These are phyloP conservation scores for Struthidea cinerea DNA, from an alignment of 2,113 vertebrate species.

Conservation along the genomic window DNA sequence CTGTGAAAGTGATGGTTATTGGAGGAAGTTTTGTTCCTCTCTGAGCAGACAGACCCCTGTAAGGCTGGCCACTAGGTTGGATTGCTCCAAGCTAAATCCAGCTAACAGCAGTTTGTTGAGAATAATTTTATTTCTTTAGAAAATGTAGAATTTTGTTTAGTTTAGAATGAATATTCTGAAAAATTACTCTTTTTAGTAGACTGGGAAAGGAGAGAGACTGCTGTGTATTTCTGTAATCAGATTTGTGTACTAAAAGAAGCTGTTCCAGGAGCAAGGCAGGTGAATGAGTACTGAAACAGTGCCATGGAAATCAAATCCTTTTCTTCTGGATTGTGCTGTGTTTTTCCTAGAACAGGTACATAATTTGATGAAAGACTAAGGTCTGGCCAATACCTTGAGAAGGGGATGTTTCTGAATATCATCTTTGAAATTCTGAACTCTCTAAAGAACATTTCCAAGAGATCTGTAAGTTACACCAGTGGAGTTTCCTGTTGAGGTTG, in stretches of 20 bases:
- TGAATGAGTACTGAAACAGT: neutral
- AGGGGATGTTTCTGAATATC: neutral
- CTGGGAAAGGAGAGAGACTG: neutral
- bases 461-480: rapidly evolving
- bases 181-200: neutral
- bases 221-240: neutral
- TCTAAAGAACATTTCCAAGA: neutral
- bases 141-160: neutral
- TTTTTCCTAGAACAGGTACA: neutral
- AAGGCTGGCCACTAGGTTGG: neutral
- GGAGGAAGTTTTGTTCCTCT: neutral
- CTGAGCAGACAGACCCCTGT: rapidly evolving
- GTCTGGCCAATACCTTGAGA: neutral
- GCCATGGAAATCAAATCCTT: neutral
- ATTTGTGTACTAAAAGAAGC: neutral
- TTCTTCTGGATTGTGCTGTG: neutral
- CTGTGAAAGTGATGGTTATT: neutral
- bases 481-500: neutral
- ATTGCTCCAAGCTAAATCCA: neutral
- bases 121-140: neutral
- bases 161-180: neutral
- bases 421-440: neutral
- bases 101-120: neutral
- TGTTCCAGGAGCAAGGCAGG: neutral
- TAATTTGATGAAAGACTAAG: neutral